Evolutionary conservation across 1,140 invertebrate species (phyloP).

Genomic region (Acyrthosiphon pisum): DNA sequence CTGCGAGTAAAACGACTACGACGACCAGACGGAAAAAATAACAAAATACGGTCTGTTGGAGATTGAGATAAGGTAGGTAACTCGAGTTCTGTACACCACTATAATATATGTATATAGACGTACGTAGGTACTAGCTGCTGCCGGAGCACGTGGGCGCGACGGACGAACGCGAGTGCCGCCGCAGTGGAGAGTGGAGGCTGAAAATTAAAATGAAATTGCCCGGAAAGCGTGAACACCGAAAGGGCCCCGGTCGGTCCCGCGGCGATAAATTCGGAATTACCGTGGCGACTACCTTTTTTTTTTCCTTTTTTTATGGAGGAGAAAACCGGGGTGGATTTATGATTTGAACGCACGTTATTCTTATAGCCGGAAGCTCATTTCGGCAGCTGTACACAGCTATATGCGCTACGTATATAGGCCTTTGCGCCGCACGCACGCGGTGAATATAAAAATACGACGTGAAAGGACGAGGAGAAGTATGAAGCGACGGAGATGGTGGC

Average conservation of each 20-base stretch:
- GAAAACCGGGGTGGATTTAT: constrained; percentile 41
- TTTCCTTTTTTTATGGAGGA: background rate
- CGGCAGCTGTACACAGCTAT: background rate
- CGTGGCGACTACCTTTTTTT: constrained; percentile 15
- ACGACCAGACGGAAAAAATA: background rate
- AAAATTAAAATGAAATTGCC: constrained; percentile 53
- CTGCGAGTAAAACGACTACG: background rate
- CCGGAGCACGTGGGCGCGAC: background rate
- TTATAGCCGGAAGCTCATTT: constrained; percentile 36
- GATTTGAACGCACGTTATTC: constrained; percentile 33
- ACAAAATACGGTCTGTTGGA: constrained; percentile 26
- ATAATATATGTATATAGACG: background rate
- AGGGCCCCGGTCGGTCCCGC: constrained; percentile 18
- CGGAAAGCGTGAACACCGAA: constrained; percentile 51
- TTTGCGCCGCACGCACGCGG: background rate
- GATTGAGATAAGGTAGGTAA: constrained; percentile 49
- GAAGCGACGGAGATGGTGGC: too few relatives aligned
- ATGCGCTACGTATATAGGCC: background rate
- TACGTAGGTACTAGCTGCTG: too few relatives aligned
- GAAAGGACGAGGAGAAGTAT: background rate
- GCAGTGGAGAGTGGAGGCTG: background rate
- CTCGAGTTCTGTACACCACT: background rate
- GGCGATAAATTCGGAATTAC: constrained; percentile 52
- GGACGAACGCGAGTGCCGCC: background rate
- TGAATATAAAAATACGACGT: background rate